Evolutionary conservation across 64 coral and sea anemone genomes (phyloP).

Genomic region (Cladopsammia gracilis): DNA sequence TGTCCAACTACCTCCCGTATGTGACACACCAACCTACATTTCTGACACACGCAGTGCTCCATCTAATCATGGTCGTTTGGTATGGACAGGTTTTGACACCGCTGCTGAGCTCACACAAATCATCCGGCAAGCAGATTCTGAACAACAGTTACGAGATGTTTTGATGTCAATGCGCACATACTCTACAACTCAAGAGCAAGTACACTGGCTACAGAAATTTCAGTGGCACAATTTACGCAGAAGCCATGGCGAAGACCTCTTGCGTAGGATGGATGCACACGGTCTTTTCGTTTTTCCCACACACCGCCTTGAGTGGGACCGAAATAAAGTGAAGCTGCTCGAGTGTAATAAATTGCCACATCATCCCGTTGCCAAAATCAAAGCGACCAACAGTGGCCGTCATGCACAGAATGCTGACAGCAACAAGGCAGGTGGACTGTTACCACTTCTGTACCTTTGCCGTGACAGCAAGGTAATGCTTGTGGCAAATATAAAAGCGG

Average conservation of each 20-base stretch:
- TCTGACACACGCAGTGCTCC: slow-evolving; percentile 36
- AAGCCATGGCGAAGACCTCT: slow-evolving; percentile 29
- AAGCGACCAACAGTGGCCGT: neutral
- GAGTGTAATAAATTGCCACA: slow-evolving; percentile 20
- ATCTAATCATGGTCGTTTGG: slow-evolving; percentile 42
- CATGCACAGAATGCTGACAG: slow-evolving; percentile 45
- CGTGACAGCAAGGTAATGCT: no score
- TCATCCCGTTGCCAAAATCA: slow-evolving; percentile 43
- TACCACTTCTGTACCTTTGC: slow-evolving; percentile 15
- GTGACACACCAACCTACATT: slow-evolving; percentile 18
- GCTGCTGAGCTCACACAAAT: slow-evolving; percentile 35
- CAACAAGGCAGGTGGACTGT: slow-evolving; percentile 33
- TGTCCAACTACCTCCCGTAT: slow-evolving; percentile 44
- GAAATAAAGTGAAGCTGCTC: slow-evolving; percentile 35
- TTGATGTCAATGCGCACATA: slow-evolving; percentile 48
- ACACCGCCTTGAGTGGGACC: slow-evolving; percentile 28
- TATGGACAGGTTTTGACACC: slow-evolving; percentile 39
- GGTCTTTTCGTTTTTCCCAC: slow-evolving; percentile 52
- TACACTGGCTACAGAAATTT: slow-evolving; percentile 50
- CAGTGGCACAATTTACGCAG: slow-evolving; percentile 49
- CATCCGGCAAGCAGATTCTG: slow-evolving; percentile 28
- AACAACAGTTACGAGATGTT: slow-evolving; percentile 35
- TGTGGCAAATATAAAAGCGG: no score
- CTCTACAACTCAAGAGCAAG: slow-evolving; percentile 13
- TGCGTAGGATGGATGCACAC: slow-evolving; percentile 47